Percentiles rank a stretch among this genome's conserved stretches.
phyloP scores from a whole-genome alignment of 2,113 vertebrate genomes.

The Dipodomys stephensi region DNA sequence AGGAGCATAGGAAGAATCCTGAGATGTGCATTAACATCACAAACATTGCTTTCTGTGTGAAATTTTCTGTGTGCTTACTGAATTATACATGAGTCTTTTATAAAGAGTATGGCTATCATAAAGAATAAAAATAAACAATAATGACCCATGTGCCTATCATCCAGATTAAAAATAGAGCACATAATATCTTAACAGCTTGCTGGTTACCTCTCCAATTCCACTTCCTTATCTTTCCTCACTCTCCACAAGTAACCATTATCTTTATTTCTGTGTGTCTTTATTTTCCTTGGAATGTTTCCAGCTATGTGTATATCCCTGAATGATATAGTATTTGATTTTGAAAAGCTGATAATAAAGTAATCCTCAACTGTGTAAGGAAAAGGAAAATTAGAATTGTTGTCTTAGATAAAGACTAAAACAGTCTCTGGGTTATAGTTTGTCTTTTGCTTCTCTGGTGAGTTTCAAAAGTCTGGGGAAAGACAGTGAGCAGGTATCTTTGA shows the following conservation, averaged over 20 bases:
- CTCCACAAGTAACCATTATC: neutral
- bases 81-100: neutral
- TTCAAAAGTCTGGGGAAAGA: neutral
- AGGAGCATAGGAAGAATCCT: neutral
- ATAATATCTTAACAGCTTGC: neutral
- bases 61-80: conserved; percentile 12
- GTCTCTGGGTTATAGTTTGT: neutral
- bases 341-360: neutral
- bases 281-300: neutral
- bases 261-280: conserved; percentile 8
- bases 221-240: neutral
- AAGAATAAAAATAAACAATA: neutral
- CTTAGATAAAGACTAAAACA: neutral
- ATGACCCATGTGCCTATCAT: neutral
- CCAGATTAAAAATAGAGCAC: conserved; percentile 9
- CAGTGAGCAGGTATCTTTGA: neutral
- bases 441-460: neutral
- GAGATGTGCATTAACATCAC: neutral
- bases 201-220: neutral
- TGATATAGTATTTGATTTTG: neutral
- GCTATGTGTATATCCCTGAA: neutral
- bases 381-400: neutral
- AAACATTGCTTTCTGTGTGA: conserved; percentile 36
- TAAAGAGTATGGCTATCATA: neutral
- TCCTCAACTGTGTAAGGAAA: neutral